Conservation (phyloP, 2,888 invertebrate species). For the Brenthis hecate region DNA sequence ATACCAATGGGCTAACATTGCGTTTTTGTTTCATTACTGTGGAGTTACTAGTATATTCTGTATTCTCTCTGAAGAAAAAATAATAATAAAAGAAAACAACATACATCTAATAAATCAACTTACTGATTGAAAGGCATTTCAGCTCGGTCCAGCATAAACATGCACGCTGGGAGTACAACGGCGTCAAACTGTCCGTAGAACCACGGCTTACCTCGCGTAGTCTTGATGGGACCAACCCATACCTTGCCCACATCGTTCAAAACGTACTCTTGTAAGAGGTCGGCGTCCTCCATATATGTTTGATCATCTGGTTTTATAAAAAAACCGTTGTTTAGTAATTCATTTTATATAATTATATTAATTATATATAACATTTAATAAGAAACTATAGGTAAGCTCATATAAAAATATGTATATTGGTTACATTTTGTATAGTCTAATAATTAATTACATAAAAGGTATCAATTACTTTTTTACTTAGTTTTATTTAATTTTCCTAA, state of each 20-base stretch:
- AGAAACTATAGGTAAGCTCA: too few species aligned
- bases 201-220: slow-evolving; percentile 90
- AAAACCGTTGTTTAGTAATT: neutral
- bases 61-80: neutral
- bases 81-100: neutral
- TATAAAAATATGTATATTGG: neutral
- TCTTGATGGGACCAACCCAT: slow-evolving; percentile 89
- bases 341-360: too few species aligned
- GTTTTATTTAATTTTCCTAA: too few species aligned
- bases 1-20: too few species aligned
- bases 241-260: slow-evolving; percentile 92
- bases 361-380: too few species aligned
- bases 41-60: too few species aligned
- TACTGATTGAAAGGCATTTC: slow-evolving; percentile 81
- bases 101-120: slow-evolving; percentile 45
- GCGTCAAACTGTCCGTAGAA: slow-evolving; percentile 91
- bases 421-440: neutral
- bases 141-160: slow-evolving; percentile 87
- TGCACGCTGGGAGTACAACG: slow-evolving; percentile 85
- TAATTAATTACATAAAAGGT: neutral
- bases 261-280: slow-evolving; percentile 88
- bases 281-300: slow-evolving; percentile 88
- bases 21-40: too few species aligned
- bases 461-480: too few species aligned
- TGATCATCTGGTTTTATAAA: slow-evolving; percentile 83